A percentile compares a stretch with the other conserved stretches of the same genome.
These are phyloP conservation scores for Gibbula magus DNA, from an alignment of 2,888 invertebrate genomes.

Conservation along the genomic window DNA sequence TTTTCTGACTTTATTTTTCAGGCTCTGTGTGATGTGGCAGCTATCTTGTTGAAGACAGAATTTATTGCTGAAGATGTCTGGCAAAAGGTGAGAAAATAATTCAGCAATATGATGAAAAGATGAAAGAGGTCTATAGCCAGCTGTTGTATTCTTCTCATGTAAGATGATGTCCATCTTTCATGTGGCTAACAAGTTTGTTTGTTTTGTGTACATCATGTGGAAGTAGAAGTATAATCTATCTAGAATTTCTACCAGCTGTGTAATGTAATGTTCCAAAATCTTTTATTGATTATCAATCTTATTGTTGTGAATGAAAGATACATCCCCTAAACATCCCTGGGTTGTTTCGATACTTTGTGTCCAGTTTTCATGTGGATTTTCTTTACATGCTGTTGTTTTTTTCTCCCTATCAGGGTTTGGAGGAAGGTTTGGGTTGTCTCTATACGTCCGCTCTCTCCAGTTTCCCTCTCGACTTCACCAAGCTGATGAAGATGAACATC, in stretches of 20 bases:
- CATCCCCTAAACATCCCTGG: no score
- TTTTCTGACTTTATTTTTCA: slow-evolving; percentile 40
- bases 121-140: no score
- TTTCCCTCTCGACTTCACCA: slow-evolving; percentile 71
- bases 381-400: background rate
- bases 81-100: slow-evolving; percentile 70
- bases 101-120: no score
- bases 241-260: background rate
- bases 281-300: no score
- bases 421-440: slow-evolving; percentile 66
- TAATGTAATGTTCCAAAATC: background rate
- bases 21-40: slow-evolving; percentile 65
- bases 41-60: slow-evolving; percentile 62
- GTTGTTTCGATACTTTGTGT: no score
- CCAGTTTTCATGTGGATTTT: background rate
- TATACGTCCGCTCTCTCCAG: slow-evolving; percentile 63
- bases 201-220: no score
- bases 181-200: no score
- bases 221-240: background rate
- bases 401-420: slow-evolving; percentile 58
- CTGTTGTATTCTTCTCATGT: no score
- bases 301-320: no score
- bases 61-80: slow-evolving; percentile 70
- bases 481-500: slow-evolving; percentile 65
- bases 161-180: no score